Evolutionary conservation across 2,888 invertebrate species (phyloP), one percentile per base, ranked within the genome.

Genomic region (Chrysolina haemoptera): DNA sequence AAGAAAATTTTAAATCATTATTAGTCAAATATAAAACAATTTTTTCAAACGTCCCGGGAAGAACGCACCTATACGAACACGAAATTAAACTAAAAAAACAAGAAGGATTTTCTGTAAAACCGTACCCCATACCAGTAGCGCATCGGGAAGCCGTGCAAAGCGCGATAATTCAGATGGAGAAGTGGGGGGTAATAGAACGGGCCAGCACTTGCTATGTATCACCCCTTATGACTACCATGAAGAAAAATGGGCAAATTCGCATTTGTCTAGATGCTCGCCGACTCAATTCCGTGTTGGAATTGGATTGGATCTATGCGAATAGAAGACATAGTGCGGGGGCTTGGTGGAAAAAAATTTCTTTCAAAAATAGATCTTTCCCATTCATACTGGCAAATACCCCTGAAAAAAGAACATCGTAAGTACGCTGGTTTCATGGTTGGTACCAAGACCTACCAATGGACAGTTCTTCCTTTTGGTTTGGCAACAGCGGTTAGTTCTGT

Each of bases 91-190:
- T 55, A 3, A 55, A 55, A 18, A 16, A 55, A 14, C 3, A 18
- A 11, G 11, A 18, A 55, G 20, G 18, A 16, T 55, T 55, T 55
- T 55, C 11, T 20, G 18, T 55, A 14, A 55, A 55, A 18, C n/a
- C 55, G 18, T 18, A 55, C 55, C 55, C 55, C 18, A 55, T 55
- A n/a, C 20, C 55, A 55, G 18, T 55, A 18, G 55, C 55, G 4
- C 55, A 55, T 9, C n/a, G 55, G 1, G 55, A 14, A n/a, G 55
- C 18, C 0, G 55, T 55, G 22, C 20, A 55, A 18, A 14, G 16
- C 11, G 18, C 55, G 1, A 20, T 55, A 20, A 16, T 3, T 20
- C 11, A 55, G 18, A 55, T 55, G 55, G 35, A 35, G 20, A 16
- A 55, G 18, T n/a, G 16, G 12, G 55, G 55, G 16, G 18, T 55